Percentiles rank a stretch among this genome's conserved stretches.
phyloP scores from a whole-genome alignment of 2,888 invertebrate species.

The Lasioglossum leucozonium region DNA sequence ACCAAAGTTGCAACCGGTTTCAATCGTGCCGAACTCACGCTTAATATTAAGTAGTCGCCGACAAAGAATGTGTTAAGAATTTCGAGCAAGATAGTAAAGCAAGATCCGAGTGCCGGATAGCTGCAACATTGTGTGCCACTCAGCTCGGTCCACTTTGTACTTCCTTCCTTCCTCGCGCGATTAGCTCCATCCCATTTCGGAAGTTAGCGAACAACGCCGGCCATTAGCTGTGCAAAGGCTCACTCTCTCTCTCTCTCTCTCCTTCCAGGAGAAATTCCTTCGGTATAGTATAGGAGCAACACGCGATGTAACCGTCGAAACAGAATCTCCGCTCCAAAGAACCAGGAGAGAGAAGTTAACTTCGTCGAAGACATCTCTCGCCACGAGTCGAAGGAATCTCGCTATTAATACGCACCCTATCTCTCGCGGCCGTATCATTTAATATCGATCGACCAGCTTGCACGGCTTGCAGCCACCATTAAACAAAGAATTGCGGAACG shows the following conservation, averaged over 20 bases:
- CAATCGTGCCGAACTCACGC: too few species aligned
- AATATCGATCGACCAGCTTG: background rate
- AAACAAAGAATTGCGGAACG: background rate
- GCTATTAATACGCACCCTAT: constrained; percentile 1
- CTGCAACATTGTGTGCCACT: background rate
- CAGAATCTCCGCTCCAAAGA: background rate
- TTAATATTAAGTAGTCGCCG: too few species aligned
- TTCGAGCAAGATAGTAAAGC: background rate
- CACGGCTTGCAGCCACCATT: background rate
- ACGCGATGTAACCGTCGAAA: background rate
- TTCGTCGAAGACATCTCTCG: background rate
- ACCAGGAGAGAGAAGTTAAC: background rate
- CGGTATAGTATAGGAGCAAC: background rate
- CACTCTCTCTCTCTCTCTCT: background rate
- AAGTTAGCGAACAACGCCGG: constrained; percentile 39
- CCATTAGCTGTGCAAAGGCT: constrained; percentile 27
- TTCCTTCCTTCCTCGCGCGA: constrained; percentile 35
- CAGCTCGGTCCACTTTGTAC: constrained; percentile 27
- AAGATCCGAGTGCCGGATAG: background rate
- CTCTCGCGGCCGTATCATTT: background rate
- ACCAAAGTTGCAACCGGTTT: background rate
- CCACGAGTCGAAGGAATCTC: background rate
- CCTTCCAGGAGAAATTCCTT: background rate
- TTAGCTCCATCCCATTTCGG: constrained; percentile 33
- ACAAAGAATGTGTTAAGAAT: background rate